A percentile compares a stretch with the other conserved stretches of the same genome.
phyloP scores from a whole-genome alignment of 2,888 invertebrate genomes.

The Nasonovia ribisnigri region DNA sequence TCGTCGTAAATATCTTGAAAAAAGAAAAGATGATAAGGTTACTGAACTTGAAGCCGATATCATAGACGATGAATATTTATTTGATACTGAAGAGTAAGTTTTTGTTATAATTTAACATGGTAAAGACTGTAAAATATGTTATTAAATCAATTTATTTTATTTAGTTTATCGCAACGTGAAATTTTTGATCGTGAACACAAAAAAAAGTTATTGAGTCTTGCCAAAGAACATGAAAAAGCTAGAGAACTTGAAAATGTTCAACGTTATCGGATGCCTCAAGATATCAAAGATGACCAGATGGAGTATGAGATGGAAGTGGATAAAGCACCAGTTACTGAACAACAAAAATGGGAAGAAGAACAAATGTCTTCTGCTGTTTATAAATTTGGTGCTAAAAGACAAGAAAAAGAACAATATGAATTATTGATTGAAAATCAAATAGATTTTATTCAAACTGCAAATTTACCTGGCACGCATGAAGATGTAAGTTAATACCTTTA shows the following conservation, averaged over 20 bases:
- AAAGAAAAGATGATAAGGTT: slow-evolving; percentile 96
- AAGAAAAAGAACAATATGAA: slow-evolving; percentile 81
- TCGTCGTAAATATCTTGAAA: slow-evolving; percentile 92
- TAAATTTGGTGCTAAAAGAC: slow-evolving; percentile 93
- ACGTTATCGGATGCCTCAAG: slow-evolving; percentile 94
- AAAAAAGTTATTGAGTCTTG: slow-evolving; percentile 88
- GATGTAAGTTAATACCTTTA: slow-evolving; percentile 66
- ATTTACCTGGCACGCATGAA: slow-evolving; percentile 80
- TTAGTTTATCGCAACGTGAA: slow-evolving; percentile 88
- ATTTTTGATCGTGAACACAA: slow-evolving; percentile 88
- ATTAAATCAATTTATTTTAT: slow-evolving; percentile 68
- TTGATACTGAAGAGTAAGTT: slow-evolving; percentile 87
- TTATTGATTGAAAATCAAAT: slow-evolving; percentile 95
- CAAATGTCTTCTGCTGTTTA: slow-evolving; percentile 93
- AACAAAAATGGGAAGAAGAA: slow-evolving; percentile 97
- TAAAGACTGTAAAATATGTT: background rate
- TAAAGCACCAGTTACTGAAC: slow-evolving; percentile 85
- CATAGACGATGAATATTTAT: slow-evolving; percentile 94
- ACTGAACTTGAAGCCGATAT: slow-evolving; percentile 95
- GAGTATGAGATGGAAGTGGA: slow-evolving; percentile 89
- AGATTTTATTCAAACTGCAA: slow-evolving; percentile 93
- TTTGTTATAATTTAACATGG: slow-evolving; percentile 10
- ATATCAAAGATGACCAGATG: slow-evolving; percentile 70
- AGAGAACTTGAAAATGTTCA: slow-evolving; percentile 92
- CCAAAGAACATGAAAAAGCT: slow-evolving; percentile 95